These are phyloP conservation scores for Camponotus pennsylvanicus DNA, from an alignment of 1,140 invertebrate genomes.

Conservation along the genomic window DNA sequence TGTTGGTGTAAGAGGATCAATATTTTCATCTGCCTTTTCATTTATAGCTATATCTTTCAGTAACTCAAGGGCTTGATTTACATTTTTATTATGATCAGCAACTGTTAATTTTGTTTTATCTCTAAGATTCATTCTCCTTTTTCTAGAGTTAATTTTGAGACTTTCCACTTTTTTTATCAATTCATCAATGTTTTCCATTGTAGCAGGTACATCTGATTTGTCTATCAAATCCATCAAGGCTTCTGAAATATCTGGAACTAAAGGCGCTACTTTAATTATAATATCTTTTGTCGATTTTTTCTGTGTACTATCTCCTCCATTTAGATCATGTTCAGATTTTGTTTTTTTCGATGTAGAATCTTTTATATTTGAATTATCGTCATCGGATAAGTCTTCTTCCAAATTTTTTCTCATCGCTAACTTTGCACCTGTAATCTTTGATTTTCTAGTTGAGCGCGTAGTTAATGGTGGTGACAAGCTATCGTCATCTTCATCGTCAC, in stretches of 20 bases:
- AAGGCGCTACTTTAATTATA: not conserved
- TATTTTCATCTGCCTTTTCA: not conserved
- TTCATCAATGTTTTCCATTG: constrained; percentile 19
- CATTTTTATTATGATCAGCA: constrained; percentile 9
- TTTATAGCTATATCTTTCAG: not conserved
- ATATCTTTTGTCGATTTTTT: constrained; percentile 13
- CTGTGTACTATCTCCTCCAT: not conserved
- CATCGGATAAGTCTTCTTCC: constrained; percentile 3
- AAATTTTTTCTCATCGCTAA: constrained; percentile 34
- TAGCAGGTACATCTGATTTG: constrained; percentile 16
- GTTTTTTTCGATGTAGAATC: not conserved
- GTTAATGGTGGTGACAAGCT: not conserved
- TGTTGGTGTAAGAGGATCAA: not conserved
- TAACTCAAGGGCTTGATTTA: constrained; percentile 10
- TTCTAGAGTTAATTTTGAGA: constrained; percentile 11
- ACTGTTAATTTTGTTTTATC: not conserved
- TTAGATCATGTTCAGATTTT: not conserved
- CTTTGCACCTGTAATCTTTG: not conserved
- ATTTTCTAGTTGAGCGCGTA: not conserved
- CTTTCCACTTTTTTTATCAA: constrained; percentile 23
- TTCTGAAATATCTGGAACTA: constrained; percentile 8
- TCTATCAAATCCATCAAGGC: not conserved
- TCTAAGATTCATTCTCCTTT: not conserved
- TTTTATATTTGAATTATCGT: constrained; percentile 1
- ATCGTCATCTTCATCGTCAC: constrained; percentile 64